Base-by-base conservation (phyloP, 2,797 vertebrate species). In the Gymnothorax reevesii region DNA sequence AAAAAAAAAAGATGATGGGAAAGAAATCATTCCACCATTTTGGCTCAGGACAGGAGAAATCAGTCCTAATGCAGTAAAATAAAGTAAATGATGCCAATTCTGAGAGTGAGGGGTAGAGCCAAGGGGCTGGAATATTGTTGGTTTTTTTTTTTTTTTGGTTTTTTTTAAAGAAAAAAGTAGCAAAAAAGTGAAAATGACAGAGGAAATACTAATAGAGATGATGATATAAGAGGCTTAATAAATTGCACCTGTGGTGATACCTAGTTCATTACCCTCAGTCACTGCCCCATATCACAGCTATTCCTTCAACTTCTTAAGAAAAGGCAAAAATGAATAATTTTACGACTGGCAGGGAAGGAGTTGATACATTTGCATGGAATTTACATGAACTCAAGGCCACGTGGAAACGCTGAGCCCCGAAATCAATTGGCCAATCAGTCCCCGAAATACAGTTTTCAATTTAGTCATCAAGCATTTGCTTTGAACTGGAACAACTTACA, bases 241-340 rank as follows among this genome's bases (percentile, higher is more conserved):
- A 93, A 94, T 90, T 92, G 92, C 94, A 94, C 92, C 95, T 95
- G 91, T 88, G 90, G 91, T 94, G 91, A 94, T 94, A 92, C 92
- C 92, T 92, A 91, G 25, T 55, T 57, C 52, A n/a, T 82, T 7
- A 82, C 79, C n/a, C 79, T n/a, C 49, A 54, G 8, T 12, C 52
- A 7, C n/a, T 20, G 7, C 22, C 5, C 42, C 66, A 10, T 10
- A 73, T 25, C 4, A 25, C 12, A 12, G 69, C 69, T 42, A 27
- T 27, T 27, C 57, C 79, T 9, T 9, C 22, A 7, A 55, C 52
- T 80, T 52, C 52, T 52, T 55, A 49, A 55, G 8, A 22, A 55
- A 4, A 8, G 49, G 33, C n/a, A 25, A 12, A 82, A 1, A 20
- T 57, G 25, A 82, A 82, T 54, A 7, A 17, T 82, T 82, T 57